Evolutionary conservation across 2,113 vertebrate genomes (phyloP).

Genomic region (Synchiropus splendidus): DNA sequence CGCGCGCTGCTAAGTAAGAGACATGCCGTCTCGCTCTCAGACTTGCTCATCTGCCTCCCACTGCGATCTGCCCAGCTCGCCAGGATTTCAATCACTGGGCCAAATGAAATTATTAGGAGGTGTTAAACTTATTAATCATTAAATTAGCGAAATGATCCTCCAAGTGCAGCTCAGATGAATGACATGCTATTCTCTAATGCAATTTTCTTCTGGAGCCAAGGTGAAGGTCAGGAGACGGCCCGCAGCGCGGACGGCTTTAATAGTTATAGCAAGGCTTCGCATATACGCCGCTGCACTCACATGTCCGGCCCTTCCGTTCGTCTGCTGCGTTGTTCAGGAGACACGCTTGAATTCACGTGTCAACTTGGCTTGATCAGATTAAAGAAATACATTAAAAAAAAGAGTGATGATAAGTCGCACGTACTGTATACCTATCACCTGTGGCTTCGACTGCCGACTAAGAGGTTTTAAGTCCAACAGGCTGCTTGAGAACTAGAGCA

Average conservation of each 20-base stretch:
- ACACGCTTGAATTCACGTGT: no score
- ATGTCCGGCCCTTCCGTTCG: no score
- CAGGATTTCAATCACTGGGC: slow-evolving; percentile 89
- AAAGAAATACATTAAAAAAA: no score
- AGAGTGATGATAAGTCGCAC: no score
- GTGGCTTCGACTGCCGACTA: no score
- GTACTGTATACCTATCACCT: no score
- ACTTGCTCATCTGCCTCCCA: slow-evolving; percentile 86
- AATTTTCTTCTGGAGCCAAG: slow-evolving; percentile 83
- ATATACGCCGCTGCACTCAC: no score
- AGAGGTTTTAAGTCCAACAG: no score
- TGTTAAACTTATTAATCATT: slow-evolving; percentile 99
- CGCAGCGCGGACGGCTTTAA: slow-evolving; percentile 38
- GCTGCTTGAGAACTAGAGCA: no score
- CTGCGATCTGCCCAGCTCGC: slow-evolving; percentile 75
- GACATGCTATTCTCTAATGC: slow-evolving; percentile 91
- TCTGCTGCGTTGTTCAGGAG: no score
- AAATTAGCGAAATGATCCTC: slow-evolving; percentile 99
- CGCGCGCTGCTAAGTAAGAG: slow-evolving; percentile 15
- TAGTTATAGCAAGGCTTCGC: no score
- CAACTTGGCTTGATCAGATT: no score
- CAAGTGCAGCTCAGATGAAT: slow-evolving; percentile 90
- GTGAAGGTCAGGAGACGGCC: slow-evolving; percentile 86
- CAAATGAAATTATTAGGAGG: slow-evolving; percentile 99
- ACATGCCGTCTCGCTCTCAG: slow-evolving; percentile 63